Evolutionary conservation across 2,888 invertebrate genomes (phyloP), one percentile per base, ranked within the genome.

Genomic region (Macaria liturata): DNA sequence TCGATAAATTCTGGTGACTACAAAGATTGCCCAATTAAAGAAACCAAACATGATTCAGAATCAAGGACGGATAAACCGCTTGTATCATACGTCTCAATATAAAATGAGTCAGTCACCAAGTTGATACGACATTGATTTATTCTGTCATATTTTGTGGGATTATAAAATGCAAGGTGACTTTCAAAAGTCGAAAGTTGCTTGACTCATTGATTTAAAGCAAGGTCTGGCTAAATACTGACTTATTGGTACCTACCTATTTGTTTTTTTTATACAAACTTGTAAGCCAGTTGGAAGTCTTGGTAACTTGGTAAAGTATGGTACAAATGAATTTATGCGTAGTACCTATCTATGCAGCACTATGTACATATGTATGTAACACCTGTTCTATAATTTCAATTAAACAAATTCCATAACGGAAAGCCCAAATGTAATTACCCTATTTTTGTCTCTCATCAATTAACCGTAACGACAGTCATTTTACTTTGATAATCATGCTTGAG

Each of bases 61-160:
- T 37, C 42, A 32, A 32, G 39, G 32, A 52, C 43, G 47, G 46
- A 53, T 49, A 58, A 49, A 54, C 32, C 39, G 8, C 49, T 46
- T 45, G 37, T 6, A 39, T 46, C 34, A 45, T 43, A 46, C 37
- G 40, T 32, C 45, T 47, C 43, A 39, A 52, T 49, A 42, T 42
- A 39, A 45, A 51, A 51, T 51, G 48, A 53, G n/a, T 57, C 52
- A 57, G 45, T 34, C 32, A 6, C 45, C 44, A 32, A 53, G 49
- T 45, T 42, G 52, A 52, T 51, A 43, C 39, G 57, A 53, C 52
- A 40, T 6, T 52, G 51, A 57, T 47, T 37, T 44, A 57, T 42
- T 39, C 30, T 49, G 48, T 47, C 47, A 47, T 45, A 46, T 46
- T 48, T 54, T n/a, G 4, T 34, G 9, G 9, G 42, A 42, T 42